Conservation (phyloP, 2,113 vertebrate species). For the Tringa solitaria region DNA sequence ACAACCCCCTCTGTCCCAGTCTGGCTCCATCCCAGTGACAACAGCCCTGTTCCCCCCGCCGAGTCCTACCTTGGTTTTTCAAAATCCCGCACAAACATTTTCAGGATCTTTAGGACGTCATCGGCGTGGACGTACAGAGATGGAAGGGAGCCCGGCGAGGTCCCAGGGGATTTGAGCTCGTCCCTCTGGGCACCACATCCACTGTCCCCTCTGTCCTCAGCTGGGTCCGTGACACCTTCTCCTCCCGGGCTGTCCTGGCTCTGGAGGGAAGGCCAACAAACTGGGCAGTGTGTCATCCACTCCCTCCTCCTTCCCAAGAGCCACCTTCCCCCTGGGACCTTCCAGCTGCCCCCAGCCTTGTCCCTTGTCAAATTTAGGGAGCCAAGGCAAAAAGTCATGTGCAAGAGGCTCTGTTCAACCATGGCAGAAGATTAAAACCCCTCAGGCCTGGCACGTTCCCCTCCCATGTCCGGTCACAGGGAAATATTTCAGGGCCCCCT, state of each 20-base stretch:
- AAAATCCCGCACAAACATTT: background rate
- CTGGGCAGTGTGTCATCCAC: background rate
- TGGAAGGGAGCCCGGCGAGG: rapidly evolving
- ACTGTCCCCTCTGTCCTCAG: rapidly evolving
- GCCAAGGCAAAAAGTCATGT: background rate
- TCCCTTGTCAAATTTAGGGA: background rate
- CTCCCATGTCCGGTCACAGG: background rate
- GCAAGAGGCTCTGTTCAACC: background rate
- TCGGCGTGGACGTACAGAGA: background rate
- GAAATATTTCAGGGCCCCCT: background rate
- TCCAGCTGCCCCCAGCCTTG: background rate
- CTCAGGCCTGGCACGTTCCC: background rate
- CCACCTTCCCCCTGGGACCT: background rate
- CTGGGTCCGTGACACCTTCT: rapidly evolving
- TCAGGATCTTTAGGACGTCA: background rate
- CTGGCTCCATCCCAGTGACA: background rate
- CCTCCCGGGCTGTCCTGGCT: background rate
- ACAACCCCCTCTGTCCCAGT: rapidly evolving
- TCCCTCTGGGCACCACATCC: rapidly evolving
- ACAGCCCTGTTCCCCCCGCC: background rate
- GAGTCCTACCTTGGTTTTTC: background rate
- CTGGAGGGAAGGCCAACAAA: background rate
- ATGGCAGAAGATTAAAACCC: background rate
- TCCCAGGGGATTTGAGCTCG: background rate
- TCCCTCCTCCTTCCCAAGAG: background rate